These are phyloP conservation scores for Platycercus adscitus DNA, from an alignment of 2,113 vertebrate genomes.

Conservation along the genomic window DNA sequence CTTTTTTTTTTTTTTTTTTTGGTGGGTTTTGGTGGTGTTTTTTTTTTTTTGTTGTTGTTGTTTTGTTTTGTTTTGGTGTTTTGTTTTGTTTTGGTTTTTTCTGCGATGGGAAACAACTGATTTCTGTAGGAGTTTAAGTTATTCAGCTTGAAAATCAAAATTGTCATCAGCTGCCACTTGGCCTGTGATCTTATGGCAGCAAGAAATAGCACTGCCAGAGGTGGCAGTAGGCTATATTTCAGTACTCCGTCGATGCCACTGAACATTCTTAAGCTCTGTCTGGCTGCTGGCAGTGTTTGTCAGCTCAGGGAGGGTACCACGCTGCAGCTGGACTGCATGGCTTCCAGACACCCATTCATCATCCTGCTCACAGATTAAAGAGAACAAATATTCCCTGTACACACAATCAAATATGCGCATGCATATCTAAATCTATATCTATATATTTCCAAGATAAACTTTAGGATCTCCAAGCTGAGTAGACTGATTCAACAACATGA, in stretches of 20 bases:
- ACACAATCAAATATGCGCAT: neutral
- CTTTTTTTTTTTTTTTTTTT: neutral
- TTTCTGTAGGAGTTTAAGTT: neutral
- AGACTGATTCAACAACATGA: neutral
- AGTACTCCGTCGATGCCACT: neutral
- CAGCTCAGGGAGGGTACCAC: accelerated
- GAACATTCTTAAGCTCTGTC: neutral
- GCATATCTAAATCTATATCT: neutral
- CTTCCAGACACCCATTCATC: neutral
- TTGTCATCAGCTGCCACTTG: neutral
- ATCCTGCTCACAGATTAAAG: neutral
- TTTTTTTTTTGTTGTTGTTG: too few relatives aligned
- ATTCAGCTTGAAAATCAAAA: neutral
- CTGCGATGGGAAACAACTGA: accelerated
- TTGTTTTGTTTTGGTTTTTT: neutral
- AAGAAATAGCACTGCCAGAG: neutral
- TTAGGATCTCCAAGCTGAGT: neutral
- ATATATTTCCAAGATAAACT: neutral
- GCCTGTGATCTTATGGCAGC: neutral
- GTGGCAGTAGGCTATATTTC: neutral
- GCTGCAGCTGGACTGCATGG: neutral
- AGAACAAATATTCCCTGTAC: neutral
- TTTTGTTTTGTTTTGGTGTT: neutral
- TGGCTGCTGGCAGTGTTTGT: neutral
- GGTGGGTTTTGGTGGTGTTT: too few relatives aligned